These are phyloP conservation scores for Pelobates cultripes DNA, from an alignment of 2,797 vertebrate species.

Conservation along the genomic window DNA sequence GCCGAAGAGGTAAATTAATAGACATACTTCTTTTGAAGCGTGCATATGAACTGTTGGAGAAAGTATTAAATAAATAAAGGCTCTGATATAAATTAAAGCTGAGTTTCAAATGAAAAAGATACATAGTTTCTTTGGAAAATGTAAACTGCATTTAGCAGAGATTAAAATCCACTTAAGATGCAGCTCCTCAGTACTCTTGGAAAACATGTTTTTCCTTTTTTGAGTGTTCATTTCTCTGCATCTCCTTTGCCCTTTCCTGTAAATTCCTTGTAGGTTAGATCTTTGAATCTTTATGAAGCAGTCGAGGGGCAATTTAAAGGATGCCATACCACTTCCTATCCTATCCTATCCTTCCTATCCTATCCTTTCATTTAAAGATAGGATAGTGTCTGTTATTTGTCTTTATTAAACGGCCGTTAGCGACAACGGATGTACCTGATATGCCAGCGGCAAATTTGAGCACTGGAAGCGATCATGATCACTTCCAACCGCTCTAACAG, in stretches of 20 bases:
- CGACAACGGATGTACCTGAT: too few relatives aligned
- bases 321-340: neutral
- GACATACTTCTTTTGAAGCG: slow-evolving; percentile 44
- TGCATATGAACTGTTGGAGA: slow-evolving; percentile 40
- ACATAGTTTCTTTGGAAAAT: slow-evolving; percentile 3
- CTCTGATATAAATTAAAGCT: slow-evolving; percentile 27
- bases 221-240: neutral
- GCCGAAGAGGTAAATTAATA: slow-evolving; percentile 87
- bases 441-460: too few relatives aligned
- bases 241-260: neutral
- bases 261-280: neutral
- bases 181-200: neutral
- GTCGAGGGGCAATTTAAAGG: neutral
- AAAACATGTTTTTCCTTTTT: neutral
- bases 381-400: too few relatives aligned
- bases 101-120: slow-evolving; percentile 9
- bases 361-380: too few relatives aligned
- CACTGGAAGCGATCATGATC: too few relatives aligned
- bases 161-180: slow-evolving; percentile 10
- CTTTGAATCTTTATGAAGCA: neutral
- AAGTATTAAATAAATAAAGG: slow-evolving; percentile 16
- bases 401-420: too few relatives aligned
- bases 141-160: slow-evolving; percentile 1
- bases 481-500: too few relatives aligned
- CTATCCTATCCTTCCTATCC: too few relatives aligned